Evolutionary conservation across 2,888 invertebrate species (phyloP).

Genomic region (Atrina japonica): DNA sequence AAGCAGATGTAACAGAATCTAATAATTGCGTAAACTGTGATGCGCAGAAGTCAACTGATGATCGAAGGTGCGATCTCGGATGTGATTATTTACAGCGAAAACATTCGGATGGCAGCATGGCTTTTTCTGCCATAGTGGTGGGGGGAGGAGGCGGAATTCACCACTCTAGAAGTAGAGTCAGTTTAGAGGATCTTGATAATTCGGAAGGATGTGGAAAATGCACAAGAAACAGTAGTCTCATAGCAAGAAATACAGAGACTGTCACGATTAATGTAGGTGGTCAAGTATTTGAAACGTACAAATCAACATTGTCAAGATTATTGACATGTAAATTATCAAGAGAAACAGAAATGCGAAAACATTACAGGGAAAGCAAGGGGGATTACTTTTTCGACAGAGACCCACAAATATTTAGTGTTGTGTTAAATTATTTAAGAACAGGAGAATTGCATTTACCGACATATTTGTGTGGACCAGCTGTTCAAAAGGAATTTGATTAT

Average conservation of each 20-base stretch:
- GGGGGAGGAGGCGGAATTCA: conserved; percentile 37
- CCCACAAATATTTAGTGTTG: conserved; percentile 72
- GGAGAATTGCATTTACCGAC: conserved; percentile 76
- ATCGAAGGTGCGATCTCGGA: background rate
- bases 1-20: conserved; percentile 14
- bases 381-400: conserved; percentile 77
- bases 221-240: conserved; percentile 1
- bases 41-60: conserved; percentile 17
- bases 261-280: conserved; percentile 73
- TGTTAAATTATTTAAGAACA: conserved; percentile 74
- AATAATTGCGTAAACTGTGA: conserved; percentile 34
- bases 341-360: conserved; percentile 64
- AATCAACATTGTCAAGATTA: conserved; percentile 65
- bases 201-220: conserved; percentile 30
- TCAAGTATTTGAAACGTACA: conserved; percentile 70
- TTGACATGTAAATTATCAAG: conserved; percentile 64
- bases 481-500: conserved; percentile 75
- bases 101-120: conserved; percentile 47
- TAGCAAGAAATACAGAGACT: conserved; percentile 52
- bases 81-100: conserved; percentile 9
- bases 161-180: conserved; percentile 37
- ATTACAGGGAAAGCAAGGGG: conserved; percentile 63
- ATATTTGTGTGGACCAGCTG: conserved; percentile 74
- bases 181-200: conserved; percentile 38
- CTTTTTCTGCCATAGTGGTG: conserved; percentile 56